These are phyloP conservation scores for Neuroscelio doddi DNA, from an alignment of 2,888 invertebrate genomes.

Conservation along the genomic window DNA sequence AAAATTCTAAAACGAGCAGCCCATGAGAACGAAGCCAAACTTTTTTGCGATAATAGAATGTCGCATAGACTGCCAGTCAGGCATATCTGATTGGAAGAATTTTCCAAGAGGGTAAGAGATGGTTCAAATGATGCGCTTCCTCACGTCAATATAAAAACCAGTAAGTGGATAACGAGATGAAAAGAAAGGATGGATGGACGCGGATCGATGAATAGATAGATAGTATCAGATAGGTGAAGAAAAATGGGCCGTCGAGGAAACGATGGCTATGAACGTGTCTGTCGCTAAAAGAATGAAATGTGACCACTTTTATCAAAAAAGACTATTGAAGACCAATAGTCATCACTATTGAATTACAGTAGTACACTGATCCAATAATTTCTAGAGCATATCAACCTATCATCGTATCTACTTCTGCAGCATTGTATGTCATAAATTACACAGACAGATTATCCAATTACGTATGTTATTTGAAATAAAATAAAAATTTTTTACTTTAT, in stretches of 20 bases:
- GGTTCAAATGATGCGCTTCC: slow-evolving; percentile 1
- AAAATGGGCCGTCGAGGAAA: slow-evolving; percentile 31
- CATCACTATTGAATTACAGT: no score
- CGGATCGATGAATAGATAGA: slow-evolving; percentile 25
- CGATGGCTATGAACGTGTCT: slow-evolving; percentile 29
- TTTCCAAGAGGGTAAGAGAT: slow-evolving; percentile 2
- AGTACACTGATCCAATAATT: no score
- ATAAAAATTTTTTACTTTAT: no score
- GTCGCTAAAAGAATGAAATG: slow-evolving; percentile 42
- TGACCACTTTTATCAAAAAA: no score
- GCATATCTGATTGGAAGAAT: not conserved
- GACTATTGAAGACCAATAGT: no score
- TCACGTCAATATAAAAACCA: slow-evolving; percentile 12
- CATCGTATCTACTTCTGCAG: no score
- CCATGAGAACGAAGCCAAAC: not conserved
- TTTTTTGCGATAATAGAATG: slow-evolving; percentile 8
- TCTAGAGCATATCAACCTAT: slow-evolving; percentile 7
- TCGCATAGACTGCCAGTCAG: not conserved
- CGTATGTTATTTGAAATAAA: no score
- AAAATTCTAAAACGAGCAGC: not conserved
- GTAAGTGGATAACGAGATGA: slow-evolving; percentile 31
- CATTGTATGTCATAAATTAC: no score
- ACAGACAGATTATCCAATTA: no score
- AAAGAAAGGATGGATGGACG: slow-evolving; percentile 8
- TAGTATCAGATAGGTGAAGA: slow-evolving; percentile 19